phyloP scores from a whole-genome alignment of 2,113 vertebrate species.

The Hydropotes inermis region DNA sequence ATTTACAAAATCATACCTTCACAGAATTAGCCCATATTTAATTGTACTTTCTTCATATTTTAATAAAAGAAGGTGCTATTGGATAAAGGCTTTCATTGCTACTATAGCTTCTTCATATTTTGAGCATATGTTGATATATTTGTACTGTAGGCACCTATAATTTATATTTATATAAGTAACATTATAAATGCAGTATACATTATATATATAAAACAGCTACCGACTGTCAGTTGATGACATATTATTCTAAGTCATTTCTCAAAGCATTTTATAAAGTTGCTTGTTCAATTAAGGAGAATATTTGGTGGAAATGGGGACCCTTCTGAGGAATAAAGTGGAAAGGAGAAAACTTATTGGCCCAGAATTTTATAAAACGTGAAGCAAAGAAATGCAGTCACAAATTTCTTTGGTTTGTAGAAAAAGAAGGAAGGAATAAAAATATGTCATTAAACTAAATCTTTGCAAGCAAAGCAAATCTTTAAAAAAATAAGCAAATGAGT shows the following conservation, averaged over 20 bases:
- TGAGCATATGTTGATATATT: background rate
- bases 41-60: background rate
- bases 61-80: background rate
- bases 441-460: background rate
- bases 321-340: background rate
- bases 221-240: background rate
- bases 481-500: background rate
- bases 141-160: background rate
- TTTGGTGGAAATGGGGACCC: background rate
- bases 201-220: background rate
- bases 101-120: background rate
- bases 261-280: background rate
- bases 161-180: background rate
- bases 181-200: background rate
- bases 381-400: background rate
- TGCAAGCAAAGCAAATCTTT: background rate
- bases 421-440: background rate
- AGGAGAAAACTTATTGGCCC: background rate
- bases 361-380: background rate
- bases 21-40: background rate
- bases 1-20: slow-evolving; percentile 44
- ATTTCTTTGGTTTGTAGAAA: background rate
- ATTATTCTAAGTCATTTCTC: background rate
- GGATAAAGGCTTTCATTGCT: background rate
- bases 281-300: background rate